A percentile compares a stretch with the other conserved stretches of the same genome.
Evolutionary conservation across 2,113 vertebrate genomes (phyloP).

Genomic region (Tragelaphus imberbis): DNA sequence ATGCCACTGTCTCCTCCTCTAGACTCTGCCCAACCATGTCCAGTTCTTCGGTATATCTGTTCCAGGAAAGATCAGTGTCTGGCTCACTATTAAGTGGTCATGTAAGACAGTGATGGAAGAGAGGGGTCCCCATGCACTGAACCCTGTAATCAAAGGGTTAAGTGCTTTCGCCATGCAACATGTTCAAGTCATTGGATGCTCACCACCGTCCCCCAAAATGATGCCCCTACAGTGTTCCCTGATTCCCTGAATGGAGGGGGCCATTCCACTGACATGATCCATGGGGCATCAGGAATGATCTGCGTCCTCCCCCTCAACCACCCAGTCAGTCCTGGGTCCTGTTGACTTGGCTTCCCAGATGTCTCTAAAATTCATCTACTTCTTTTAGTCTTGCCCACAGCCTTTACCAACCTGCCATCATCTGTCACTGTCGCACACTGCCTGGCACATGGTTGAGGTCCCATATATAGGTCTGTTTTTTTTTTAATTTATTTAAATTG

Average conservation of each 20-base stretch:
- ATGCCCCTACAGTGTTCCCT: background rate
- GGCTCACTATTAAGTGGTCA: background rate
- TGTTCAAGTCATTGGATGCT: rapidly evolving
- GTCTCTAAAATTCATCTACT: background rate
- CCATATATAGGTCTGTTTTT: background rate
- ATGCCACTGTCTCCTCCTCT: background rate
- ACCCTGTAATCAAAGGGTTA: background rate
- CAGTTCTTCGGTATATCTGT: background rate
- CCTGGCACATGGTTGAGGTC: background rate
- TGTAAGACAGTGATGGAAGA: background rate
- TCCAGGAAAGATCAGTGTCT: background rate
- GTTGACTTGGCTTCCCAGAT: background rate
- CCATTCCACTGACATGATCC: background rate
- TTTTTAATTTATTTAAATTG: background rate
- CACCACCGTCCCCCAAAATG: background rate
- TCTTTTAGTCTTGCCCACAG: background rate
- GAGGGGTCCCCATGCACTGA: background rate
- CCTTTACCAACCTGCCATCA: background rate
- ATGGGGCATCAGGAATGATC: background rate
- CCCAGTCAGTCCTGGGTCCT: background rate
- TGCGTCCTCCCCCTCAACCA: background rate
- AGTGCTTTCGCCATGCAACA: rapidly evolving
- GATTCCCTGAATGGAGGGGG: background rate
- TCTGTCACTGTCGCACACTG: background rate
- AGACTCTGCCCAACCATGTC: background rate